Evolutionary conservation across 2,888 invertebrate genomes (phyloP), one percentile per base, ranked within the genome.

Genomic region (Laspeyria flexula): DNA sequence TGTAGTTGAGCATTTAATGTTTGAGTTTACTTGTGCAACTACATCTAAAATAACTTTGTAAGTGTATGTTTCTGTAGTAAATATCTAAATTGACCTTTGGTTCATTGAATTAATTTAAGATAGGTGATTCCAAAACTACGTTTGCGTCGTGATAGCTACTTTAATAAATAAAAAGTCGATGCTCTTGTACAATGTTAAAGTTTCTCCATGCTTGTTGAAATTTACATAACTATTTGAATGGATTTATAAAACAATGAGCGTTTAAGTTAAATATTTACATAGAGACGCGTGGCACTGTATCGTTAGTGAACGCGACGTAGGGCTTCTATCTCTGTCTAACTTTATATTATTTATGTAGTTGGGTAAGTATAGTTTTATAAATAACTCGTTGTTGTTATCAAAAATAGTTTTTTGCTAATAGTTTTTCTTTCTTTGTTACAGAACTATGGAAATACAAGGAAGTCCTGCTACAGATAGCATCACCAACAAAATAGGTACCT

Each of bases 231-330:
- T 40, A 37, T 54, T 57, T 29, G 55, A 56, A 39, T 46, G 42
- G 43, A 60, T 74, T 75, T 70, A 65, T 66, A 57, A 71, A 75
- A 68, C 66, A 73, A 56, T 50, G 55, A 41, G 40, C 23, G 45
- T 55, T 51, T 43, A 55, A 51, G 38, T 66, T 54, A 61, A 77
- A 75, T 76, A 73, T 76, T 75, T 71, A 65, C 56, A 44, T 55
- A 53, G 10, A 30, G 52, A 48, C 73, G 68, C 68, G 73, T 71
- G 72, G 67, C 48, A 13, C 10, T 48, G 35, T 42, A 34, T 46
- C 15, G 31, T 31, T 31, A 31, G 13, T 9, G 9, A 25, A 25
- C n/a, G 5, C 25, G 9, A 25, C 25, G 9, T 7, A 25, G 9
- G 25, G 25, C 1, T 21, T 25, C 7, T 25, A 25, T 25, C 25